These are phyloP conservation scores for Prunella himalayana DNA, from an alignment of 2,113 vertebrate genomes.

Conservation along the genomic window DNA sequence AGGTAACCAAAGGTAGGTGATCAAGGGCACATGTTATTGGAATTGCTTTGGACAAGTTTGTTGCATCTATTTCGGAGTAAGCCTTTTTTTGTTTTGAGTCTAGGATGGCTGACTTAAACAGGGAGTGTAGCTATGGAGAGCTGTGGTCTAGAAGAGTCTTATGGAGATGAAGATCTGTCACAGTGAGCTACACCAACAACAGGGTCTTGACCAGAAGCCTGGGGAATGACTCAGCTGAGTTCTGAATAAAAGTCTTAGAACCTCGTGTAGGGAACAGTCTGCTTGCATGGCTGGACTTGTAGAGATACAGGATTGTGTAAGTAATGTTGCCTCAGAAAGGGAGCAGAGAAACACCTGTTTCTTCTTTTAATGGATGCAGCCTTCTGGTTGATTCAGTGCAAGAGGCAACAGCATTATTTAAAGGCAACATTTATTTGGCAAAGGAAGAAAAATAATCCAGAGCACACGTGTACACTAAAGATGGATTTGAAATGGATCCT, in stretches of 20 bases:
- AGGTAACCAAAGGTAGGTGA: not conserved
- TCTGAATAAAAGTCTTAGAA: not conserved
- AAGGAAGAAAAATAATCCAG: constrained; percentile 22
- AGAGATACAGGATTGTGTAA: not conserved
- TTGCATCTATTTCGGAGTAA: constrained; percentile 39
- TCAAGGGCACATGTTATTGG: not conserved
- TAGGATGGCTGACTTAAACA: not conserved
- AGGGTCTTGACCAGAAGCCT: not conserved
- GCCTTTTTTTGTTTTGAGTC: constrained; percentile 19
- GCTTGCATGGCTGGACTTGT: not conserved
- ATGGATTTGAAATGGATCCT: not conserved
- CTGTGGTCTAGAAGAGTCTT: not conserved
- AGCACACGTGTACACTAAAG: not conserved
- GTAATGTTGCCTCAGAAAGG: not conserved
- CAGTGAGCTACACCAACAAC: not conserved
- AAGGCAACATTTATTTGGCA: constrained; percentile 53
- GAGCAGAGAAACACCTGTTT: not conserved
- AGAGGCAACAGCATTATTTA: not conserved
- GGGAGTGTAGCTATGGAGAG: not conserved
- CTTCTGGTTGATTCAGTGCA: not conserved
- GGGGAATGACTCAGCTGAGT: not conserved
- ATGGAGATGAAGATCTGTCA: not conserved
- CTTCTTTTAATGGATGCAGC: not conserved
- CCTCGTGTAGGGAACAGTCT: not conserved
- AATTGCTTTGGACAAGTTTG: constrained; percentile 45